Evolutionary conservation across 2,888 invertebrate species (phyloP).

Genomic region (Linnaemya tessellans): DNA sequence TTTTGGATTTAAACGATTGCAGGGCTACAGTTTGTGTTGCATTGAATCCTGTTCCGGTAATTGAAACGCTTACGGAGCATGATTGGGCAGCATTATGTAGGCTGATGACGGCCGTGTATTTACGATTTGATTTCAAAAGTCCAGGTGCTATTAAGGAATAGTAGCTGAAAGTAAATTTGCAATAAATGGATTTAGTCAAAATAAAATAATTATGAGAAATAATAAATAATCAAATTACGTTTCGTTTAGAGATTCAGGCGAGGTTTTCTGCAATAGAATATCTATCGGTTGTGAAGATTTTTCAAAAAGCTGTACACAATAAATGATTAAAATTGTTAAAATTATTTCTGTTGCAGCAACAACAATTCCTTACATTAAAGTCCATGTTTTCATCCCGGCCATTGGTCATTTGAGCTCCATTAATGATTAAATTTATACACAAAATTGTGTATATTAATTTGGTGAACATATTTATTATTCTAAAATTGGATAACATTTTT

Average conservation of each 20-base stretch:
- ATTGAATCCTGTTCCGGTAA: neutral
- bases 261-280: neutral
- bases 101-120: conserved; percentile 5
- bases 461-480: neutral
- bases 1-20: conserved; percentile 27
- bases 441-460: neutral
- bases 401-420: neutral
- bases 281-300: neutral
- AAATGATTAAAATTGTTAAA: neutral
- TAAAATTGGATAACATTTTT: no score
- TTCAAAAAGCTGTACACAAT: neutral
- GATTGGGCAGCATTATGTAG: conserved; percentile 18
- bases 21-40: neutral
- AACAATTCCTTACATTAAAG: neutral
- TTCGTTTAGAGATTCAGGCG: neutral
- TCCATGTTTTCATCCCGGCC: neutral
- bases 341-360: neutral
- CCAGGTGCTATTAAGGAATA: conserved; percentile 40
- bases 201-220: neutral
- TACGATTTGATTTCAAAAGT: conserved; percentile 40
- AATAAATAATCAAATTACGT: neutral
- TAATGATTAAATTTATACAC: neutral
- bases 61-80: neutral
- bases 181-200: no score
- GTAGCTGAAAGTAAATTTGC: conserved; percentile 25